Conservation (phyloP, 2,797 vertebrate species). For the Catharus ustulatus region DNA sequence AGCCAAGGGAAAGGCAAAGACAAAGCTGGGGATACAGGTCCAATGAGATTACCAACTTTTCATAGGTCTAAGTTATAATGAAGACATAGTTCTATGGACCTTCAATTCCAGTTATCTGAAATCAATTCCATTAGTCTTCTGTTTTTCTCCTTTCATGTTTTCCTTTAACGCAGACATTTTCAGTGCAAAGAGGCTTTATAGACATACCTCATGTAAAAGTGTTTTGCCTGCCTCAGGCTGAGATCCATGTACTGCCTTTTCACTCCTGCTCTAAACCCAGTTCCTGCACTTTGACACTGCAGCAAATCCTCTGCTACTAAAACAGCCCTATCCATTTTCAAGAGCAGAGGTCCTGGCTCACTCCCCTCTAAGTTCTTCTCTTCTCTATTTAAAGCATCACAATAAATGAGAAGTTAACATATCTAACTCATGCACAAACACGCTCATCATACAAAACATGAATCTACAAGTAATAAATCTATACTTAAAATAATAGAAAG, state of each 20-base stretch:
- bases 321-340: background rate
- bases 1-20: background rate
- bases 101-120: background rate
- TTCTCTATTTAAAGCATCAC: background rate
- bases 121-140: background rate
- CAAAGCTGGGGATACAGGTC: background rate
- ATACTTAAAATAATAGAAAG: background rate
- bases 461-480: background rate
- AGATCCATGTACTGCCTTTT: background rate
- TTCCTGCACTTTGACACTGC: background rate
- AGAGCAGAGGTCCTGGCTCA: background rate
- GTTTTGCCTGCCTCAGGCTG: background rate
- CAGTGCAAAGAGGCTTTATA: background rate
- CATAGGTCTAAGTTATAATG: background rate
- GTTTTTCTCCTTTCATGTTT: background rate
- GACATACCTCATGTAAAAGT: accelerated
- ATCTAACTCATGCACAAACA: background rate
- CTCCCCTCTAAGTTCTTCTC: background rate
- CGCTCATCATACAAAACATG: background rate
- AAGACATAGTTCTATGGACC: background rate
- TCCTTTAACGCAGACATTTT: background rate
- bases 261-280: background rate
- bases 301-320: background rate
- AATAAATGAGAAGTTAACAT: background rate
- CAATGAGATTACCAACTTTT: background rate